Evolutionary conservation across 92 coral and sea anemone genomes (phyloP), one percentile per base, ranked within the genome.

Genomic region (Desmophyllum pertusum): DNA sequence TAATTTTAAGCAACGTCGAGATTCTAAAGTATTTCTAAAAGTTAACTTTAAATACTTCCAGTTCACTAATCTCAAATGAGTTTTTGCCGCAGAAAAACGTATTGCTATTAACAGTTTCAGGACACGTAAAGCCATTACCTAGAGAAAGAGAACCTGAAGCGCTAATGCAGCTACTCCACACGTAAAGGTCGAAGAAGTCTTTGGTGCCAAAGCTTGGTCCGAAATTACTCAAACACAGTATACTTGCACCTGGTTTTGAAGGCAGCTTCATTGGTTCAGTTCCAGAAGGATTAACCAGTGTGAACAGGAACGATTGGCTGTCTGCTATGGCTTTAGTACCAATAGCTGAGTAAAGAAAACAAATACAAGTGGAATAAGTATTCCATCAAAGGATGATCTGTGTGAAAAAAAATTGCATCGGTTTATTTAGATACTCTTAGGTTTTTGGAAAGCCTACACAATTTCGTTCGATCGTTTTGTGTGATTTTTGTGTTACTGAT

Each of bases 121-220:
- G 83, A 27, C 48, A 18, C 36, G 52, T 64, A 64, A 65, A 80
- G 45, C 84, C 73, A 80, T 31, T 0, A 31, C 84, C 84, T 15
- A 80, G 50, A 25, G 0, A 1, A 9, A 75, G 41, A 42, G 7
- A 43, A 14, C 61, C 5, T 23, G 61, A 21, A 53, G 4, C 19
- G 59, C 3, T 17, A 51, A 1, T 3, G n/a, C n/a, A n/a, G n/a
- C 31, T n/a, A n/a, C n/a, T 15, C 40, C 30, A 76, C 69, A 53
- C 15, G 0, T 0, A 2, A 35, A 82, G 80, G 61, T 72, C 86
- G 36, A 0, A 0, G 36, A 17, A 13, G 11, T 0, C 4, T 14
- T 39, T 46, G 38, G 18, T 39, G 23, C 88, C 88, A 71, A 77
- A 88, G 1, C 33, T 29, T 19, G 91, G 91, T 18, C 88, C 85